Evolutionary conservation across 2,797 vertebrate genomes (phyloP).

Genomic region (Hapalemur alaotrensis): DNA sequence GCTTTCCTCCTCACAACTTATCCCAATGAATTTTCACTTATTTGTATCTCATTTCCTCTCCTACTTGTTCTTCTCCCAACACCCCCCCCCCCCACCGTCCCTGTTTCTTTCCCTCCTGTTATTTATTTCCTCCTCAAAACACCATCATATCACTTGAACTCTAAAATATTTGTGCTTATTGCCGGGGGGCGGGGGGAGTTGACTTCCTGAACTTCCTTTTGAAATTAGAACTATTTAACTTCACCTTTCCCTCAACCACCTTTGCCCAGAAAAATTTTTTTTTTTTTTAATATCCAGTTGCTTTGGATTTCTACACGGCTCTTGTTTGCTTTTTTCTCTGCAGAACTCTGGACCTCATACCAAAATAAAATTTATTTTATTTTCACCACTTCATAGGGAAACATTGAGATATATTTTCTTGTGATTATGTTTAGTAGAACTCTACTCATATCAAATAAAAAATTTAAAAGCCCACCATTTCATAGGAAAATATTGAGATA

Average conservation of each 20-base stretch:
- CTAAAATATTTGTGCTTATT: neutral
- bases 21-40: neutral
- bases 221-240: constrained; percentile 18
- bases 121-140: neutral
- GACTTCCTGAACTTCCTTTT: neutral
- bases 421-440: neutral
- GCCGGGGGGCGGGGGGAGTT: too few species aligned
- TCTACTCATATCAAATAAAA: neutral
- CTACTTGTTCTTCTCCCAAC: neutral
- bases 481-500: neutral
- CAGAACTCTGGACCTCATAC: neutral
- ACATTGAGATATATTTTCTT: neutral
- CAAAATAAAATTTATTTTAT: constrained; percentile 13
- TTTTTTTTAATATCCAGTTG: neutral
- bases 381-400: neutral
- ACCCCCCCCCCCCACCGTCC: neutral
- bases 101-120: neutral
- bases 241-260: neutral
- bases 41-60: neutral
- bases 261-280: neutral
- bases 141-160: neutral
- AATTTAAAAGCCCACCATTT: neutral
- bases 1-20: neutral
- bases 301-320: neutral
- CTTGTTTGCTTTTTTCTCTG: neutral